These are phyloP conservation scores for Whitmania pigra DNA, from an alignment of 1,140 invertebrate genomes.

Conservation along the genomic window DNA sequence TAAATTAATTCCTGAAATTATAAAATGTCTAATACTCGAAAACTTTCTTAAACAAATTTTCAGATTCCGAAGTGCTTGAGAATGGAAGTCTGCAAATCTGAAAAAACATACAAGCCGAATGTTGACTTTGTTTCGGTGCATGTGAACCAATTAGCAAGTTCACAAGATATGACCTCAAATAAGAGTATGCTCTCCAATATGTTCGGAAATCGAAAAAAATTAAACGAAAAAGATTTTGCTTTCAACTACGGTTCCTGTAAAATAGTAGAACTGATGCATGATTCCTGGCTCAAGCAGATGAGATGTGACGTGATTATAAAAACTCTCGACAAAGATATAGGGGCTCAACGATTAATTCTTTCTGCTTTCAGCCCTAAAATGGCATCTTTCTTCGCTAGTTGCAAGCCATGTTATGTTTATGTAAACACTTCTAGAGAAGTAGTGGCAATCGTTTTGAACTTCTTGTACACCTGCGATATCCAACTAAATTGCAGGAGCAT, in stretches of 20 bases:
- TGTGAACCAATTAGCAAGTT: background rate
- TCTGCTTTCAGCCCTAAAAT: constrained; percentile 2
- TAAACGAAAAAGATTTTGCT: background rate
- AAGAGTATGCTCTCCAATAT: background rate
- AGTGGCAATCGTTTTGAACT: background rate
- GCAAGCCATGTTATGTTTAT: background rate
- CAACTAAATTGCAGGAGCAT: constrained; percentile 3
- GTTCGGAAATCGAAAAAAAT: background rate
- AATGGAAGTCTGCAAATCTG: no score
- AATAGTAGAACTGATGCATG: background rate
- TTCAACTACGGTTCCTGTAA: constrained; percentile 7
- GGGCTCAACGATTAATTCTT: background rate
- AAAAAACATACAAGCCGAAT: no score
- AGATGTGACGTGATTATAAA: constrained; percentile 1
- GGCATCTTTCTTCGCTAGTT: background rate
- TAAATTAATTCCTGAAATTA: no score
- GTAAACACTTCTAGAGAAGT: constrained; percentile 9
- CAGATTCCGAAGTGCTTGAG: no score
- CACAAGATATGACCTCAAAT: background rate
- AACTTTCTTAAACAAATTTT: no score
- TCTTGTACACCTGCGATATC: constrained; percentile 7
- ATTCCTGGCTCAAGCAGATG: background rate
- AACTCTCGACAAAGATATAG: background rate
- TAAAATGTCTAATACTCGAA: no score
- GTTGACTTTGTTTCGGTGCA: no score